phyloP scores from a whole-genome alignment of 64 coral and sea anemone genomes.

The Astreopora myriophthalma region DNA sequence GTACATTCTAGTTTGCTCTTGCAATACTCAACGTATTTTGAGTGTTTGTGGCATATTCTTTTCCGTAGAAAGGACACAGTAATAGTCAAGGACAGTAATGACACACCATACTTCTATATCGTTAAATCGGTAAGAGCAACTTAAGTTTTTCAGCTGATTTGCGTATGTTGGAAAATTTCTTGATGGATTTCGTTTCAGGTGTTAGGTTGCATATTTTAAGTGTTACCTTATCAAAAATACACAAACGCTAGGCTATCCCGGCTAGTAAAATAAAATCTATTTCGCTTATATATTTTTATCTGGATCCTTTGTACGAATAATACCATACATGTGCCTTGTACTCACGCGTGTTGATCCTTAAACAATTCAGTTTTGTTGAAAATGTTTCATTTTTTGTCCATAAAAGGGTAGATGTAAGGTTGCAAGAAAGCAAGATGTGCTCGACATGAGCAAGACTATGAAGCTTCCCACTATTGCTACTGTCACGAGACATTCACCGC shows the following conservation, averaged over 20 bases:
- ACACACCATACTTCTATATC: slow-evolving; percentile 86
- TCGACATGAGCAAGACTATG: slow-evolving; percentile 65
- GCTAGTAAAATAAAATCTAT: too few species aligned
- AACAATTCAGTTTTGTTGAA: neutral
- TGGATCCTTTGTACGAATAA: too few species aligned
- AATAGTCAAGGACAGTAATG: slow-evolving; percentile 84
- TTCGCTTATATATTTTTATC: too few species aligned
- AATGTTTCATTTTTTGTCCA: neutral
- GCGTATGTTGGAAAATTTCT: neutral
- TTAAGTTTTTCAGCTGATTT: neutral
- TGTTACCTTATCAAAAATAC: too few species aligned
- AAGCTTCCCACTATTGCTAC: slow-evolving; percentile 79
- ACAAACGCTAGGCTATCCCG: too few species aligned
- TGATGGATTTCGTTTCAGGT: neutral
- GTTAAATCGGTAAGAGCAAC: slow-evolving; percentile 83
- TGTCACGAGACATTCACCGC: slow-evolving; percentile 33
- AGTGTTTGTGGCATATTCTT: neutral
- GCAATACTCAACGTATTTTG: neutral
- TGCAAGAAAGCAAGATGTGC: slow-evolving; percentile 78
- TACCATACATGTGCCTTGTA: too few species aligned
- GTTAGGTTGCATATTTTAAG: neutral
- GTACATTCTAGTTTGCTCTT: neutral
- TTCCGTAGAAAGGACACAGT: slow-evolving; percentile 72
- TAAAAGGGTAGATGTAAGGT: slow-evolving; percentile 88
- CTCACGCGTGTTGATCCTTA: too few species aligned